Conservation (phyloP, 2,797 vertebrate species). For the Hybognathus amarus region DNA sequence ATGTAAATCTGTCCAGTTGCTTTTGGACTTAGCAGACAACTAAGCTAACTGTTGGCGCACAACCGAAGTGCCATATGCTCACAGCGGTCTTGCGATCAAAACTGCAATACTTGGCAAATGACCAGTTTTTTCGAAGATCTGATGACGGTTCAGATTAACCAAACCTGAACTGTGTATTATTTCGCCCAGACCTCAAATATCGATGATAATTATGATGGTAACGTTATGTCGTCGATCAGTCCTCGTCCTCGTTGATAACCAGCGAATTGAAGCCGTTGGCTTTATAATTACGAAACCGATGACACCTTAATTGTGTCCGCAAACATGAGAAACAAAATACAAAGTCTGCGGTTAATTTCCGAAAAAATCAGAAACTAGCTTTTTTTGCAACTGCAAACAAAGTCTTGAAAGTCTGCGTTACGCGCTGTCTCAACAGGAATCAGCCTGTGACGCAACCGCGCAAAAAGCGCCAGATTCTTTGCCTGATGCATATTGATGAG, state of each 20-base stretch:
- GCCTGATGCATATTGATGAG: neutral
- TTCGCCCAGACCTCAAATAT: neutral
- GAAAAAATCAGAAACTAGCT: neutral
- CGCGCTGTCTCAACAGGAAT: slow-evolving; percentile 39
- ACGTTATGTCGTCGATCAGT: slow-evolving; percentile 10
- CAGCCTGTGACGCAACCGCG: slow-evolving; percentile 38
- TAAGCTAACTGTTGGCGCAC: neutral
- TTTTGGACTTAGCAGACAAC: neutral
- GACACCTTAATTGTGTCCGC: neutral
- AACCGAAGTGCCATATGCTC: slow-evolving; percentile 5
- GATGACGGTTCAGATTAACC: neutral
- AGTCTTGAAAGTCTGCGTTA: slow-evolving; percentile 11
- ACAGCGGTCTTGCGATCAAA: neutral
- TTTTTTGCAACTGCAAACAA: slow-evolving; percentile 33
- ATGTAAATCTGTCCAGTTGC: neutral
- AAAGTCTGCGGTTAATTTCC: neutral
- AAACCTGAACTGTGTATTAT: neutral
- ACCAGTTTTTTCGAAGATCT: neutral
- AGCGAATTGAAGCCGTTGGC: neutral
- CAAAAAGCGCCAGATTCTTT: neutral
- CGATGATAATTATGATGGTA: neutral
- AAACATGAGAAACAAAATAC: neutral
- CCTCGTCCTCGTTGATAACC: slow-evolving; percentile 12
- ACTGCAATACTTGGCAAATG: neutral
- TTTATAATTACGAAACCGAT: neutral